Evolutionary conservation across 2,113 vertebrate genomes (phyloP), one percentile per base, ranked within the genome.

Genomic region (Phalacrocorax brasilianus): DNA sequence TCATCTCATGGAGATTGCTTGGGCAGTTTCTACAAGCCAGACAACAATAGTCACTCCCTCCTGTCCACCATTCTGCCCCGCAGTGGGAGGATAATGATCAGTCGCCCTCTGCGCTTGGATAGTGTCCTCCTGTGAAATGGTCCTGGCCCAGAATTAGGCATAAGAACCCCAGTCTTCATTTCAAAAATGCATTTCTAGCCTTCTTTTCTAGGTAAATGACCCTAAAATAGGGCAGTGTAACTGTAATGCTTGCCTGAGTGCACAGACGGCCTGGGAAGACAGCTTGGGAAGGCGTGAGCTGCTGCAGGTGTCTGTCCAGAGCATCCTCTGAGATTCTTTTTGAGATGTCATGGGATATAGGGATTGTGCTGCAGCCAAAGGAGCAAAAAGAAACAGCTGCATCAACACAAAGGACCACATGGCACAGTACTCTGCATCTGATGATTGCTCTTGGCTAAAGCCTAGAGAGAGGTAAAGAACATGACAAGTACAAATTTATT

Each of bases 21-120:
- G 11, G 38, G 21, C 10, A 17, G 3, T 50, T 81, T 15, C 3
- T 11, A 38, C 11, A 35, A 50, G 32, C 7, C 0, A 2, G 27
- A 8, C 1, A n/a, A 8, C 2, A 10, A 6, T 0, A 27, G 10
- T 21, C 3, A 2, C 12, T 53, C 5, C 6, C 5, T 71, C 28
- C 38, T 50, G 42, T 8, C 40, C 14, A 17, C 27, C 0, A 0
- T 45, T 79, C 27, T 49, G 2, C 9, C 9, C n/a, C 0, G 0
- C 2, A 11, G 19, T 0, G 1, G 15, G 20, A 58, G 12, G 42
- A 26, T 50, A 32, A 45, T 2, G 1, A 19, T 53, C 3, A 2
- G 5, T 19, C 3, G 1, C 12, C 4, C 15, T 47, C 52, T 26
- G 14, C 4, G 1, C 30, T 53, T 50, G 22, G 42, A 9, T 4